phyloP scores from a whole-genome alignment of 2,888 invertebrate species.

The Sacculina carcini region DNA sequence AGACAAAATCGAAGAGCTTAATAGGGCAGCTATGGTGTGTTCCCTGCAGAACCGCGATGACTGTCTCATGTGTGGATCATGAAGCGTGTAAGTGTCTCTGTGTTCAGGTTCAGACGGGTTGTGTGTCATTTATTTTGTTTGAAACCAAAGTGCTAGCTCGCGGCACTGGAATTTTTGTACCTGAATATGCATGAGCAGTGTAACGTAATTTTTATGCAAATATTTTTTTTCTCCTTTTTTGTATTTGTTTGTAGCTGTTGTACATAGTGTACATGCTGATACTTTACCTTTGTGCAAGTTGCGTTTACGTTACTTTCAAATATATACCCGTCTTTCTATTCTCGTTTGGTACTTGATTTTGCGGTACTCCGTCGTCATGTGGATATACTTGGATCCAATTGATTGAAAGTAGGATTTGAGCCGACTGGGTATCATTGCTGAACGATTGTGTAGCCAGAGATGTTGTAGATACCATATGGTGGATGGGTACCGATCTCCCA shows the following conservation, averaged over 20 bases:
- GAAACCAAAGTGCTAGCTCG: too few species aligned
- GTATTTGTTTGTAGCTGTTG: not conserved
- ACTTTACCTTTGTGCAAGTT: conserved; percentile 2
- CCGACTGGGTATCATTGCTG: too few species aligned
- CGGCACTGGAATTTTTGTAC: not conserved
- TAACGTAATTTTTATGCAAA: not conserved
- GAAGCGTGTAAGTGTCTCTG: too few species aligned
- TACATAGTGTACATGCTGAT: not conserved
- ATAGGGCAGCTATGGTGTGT: conserved; percentile 52
- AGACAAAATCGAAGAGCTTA: conserved; percentile 21
- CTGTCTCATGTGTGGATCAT: conserved; percentile 64
- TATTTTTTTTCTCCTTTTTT: not conserved
- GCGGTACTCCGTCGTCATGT: not conserved
- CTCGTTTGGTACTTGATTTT: not conserved
- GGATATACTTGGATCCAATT: not conserved
- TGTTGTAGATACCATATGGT: too few species aligned
- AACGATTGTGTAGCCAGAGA: too few species aligned
- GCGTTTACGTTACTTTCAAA: not conserved
- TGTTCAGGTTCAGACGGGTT: too few species aligned
- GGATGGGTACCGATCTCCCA: too few species aligned
- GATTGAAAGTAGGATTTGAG: too few species aligned
- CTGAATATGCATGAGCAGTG: not conserved
- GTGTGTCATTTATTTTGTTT: too few species aligned
- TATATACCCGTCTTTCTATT: not conserved
- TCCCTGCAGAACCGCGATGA: conserved; percentile 65